These are phyloP conservation scores for Geococcyx californianus DNA, from an alignment of 2,113 vertebrate species.

Conservation along the genomic window DNA sequence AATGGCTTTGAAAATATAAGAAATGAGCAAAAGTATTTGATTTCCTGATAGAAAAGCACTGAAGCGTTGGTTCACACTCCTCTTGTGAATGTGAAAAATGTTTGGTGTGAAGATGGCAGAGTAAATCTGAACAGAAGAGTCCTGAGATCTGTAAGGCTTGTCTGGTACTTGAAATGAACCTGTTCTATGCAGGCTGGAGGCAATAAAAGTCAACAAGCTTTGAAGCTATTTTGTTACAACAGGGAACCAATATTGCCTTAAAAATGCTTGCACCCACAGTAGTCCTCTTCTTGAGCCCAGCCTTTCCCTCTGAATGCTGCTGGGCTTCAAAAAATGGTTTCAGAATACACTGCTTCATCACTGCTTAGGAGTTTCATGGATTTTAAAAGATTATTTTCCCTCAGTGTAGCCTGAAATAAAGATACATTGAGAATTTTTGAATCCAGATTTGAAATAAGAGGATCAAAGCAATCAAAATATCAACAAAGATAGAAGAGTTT, in stretches of 20 bases:
- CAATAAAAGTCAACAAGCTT: background rate
- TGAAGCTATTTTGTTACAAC: background rate
- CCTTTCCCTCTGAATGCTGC: background rate
- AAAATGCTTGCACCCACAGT: background rate
- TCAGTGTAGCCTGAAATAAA: background rate
- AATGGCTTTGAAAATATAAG: background rate
- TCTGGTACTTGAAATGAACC: background rate
- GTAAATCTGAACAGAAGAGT: background rate
- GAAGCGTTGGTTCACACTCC: background rate
- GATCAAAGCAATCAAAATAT: conserved; percentile 33
- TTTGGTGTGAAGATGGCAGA: background rate
- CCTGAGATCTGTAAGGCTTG: background rate
- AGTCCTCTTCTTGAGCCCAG: background rate
- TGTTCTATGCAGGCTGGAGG: background rate
- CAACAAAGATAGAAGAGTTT: conserved; percentile 10
- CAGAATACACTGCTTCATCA: background rate
- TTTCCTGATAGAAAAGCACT: background rate
- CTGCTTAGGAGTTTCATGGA: background rate
- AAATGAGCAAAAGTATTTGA: background rate
- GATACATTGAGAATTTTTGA: conserved; percentile 10
- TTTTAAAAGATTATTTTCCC: background rate
- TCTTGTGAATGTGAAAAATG: background rate
- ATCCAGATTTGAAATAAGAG: conserved; percentile 31
- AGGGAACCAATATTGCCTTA: background rate
- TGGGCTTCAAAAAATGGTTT: background rate